phyloP scores from a whole-genome alignment of 2,888 invertebrate species.

The Nephrotoma appendiculata region DNA sequence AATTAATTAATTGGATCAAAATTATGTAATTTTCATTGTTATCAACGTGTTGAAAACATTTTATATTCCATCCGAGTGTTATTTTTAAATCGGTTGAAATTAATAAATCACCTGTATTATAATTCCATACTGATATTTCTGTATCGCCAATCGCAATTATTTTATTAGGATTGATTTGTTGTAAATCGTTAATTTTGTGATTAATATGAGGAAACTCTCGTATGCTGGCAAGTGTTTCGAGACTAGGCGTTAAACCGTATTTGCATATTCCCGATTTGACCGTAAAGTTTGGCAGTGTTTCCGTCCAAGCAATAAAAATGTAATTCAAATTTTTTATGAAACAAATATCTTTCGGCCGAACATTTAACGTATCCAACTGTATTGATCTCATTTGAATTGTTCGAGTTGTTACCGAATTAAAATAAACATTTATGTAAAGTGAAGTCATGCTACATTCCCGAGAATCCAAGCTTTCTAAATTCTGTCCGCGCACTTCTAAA shows the following conservation, averaged over 20 bases:
- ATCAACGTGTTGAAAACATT: not conserved
- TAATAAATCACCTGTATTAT: constrained; percentile 29
- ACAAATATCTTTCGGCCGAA: constrained; percentile 21
- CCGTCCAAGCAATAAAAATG: constrained; percentile 30
- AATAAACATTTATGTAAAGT: constrained; percentile 27
- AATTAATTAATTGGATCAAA: not conserved
- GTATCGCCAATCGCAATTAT: constrained; percentile 27
- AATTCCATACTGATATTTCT: constrained; percentile 29
- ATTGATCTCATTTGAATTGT: constrained; percentile 24
- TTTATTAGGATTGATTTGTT: constrained; percentile 25
- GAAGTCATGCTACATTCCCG: constrained; percentile 26
- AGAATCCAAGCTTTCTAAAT: constrained; percentile 19
- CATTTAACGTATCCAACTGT: constrained; percentile 22
- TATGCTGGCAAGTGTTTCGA: constrained; percentile 29
- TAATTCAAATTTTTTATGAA: constrained; percentile 28
- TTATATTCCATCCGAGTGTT: constrained; percentile 22
- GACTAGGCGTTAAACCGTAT: constrained; percentile 27
- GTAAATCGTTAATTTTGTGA: constrained; percentile 24
- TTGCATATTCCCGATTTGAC: constrained; percentile 27
- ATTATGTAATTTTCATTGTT: not conserved
- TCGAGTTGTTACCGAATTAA: not conserved
- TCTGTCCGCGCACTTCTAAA: constrained; percentile 26
- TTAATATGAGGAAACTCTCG: constrained; percentile 28
- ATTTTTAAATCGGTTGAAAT: constrained; percentile 28
- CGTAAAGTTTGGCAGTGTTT: constrained; percentile 22